These are phyloP conservation scores for Simalia tracyae DNA, from an alignment of 2,797 vertebrate species.

Conservation along the genomic window DNA sequence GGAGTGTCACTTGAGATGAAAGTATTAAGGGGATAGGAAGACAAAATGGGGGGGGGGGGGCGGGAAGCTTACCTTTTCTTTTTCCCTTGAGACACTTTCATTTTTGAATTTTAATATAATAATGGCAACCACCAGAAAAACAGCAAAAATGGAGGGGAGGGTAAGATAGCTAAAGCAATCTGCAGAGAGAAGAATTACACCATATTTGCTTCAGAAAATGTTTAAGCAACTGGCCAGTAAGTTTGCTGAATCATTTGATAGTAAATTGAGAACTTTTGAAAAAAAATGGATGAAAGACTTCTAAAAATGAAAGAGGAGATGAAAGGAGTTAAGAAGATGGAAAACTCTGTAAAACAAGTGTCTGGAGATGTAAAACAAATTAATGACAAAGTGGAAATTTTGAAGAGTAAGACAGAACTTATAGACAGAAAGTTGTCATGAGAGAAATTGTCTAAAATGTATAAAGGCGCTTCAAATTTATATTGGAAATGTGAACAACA, in stretches of 20 bases:
- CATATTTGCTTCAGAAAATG: neutral
- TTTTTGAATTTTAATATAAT: neutral
- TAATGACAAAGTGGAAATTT: neutral
- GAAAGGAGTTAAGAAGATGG: neutral
- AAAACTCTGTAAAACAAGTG: neutral
- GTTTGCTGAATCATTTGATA: neutral
- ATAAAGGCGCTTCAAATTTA: no score
- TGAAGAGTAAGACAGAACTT: neutral
- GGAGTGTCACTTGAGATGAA: neutral
- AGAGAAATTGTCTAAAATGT: no score
- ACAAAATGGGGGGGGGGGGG: neutral
- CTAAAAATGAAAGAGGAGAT: neutral
- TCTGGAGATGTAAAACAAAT: neutral
- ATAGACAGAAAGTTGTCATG: neutral
- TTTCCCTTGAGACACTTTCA: neutral
- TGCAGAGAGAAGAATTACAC: neutral
- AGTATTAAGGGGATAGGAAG: neutral
- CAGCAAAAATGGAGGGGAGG: neutral
- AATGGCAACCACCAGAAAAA: neutral
- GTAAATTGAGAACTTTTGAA: neutral
- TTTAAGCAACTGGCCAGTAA: neutral
- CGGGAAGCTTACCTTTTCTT: neutral
- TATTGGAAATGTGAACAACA: no score
- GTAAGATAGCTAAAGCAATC: neutral
- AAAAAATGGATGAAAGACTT: neutral